Base-by-base conservation (phyloP, 2,113 vertebrate species). In the Heterotilapia buettikoferi region DNA sequence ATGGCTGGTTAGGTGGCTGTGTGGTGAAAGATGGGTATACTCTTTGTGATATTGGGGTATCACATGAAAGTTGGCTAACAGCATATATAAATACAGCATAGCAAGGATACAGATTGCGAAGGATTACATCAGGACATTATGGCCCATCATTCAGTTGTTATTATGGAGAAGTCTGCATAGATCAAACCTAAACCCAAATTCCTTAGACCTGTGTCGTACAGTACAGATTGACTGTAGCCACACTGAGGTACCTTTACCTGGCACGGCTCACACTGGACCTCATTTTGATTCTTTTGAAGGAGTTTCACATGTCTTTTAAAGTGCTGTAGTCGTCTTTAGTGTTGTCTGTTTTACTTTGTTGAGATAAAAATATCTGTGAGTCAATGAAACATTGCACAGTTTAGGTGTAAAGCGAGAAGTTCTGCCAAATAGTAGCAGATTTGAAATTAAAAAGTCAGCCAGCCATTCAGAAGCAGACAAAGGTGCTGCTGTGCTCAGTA, bases 401-500 rank as follows among this genome's bases (percentile, higher is more conserved):
- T 73, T 29, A 86, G 8, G 21, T 31, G 31, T 33, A 54, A 36
- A 10, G 21, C 3, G 1, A 76, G 33, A 29, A 26, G 38, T 16
- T 73, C 38, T 29, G 71, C 73, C 18, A 78, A 52, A 78, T 52
- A 31, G 18, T 13, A 8, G 26, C 73, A 78, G 10, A 19, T 78
- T 50, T 50, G 9, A 87, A 85, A 26, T 31, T 12, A 31, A 79
- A n/a, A 68, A 10, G 5, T 43, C 31, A 47, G 76, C 38, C 31
- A 54, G 76, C 45, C 40, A 31, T 63, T 66, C 6, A 78, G 24
- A 12, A n/a, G 7, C 12, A 24, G 14, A 86, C 82, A 84, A 90
- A 84, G 33, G 36, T 84, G 43, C 83, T 73, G 78, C 61, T 88
- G 81, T 86, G 81, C 63, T 84, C 31, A 21, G 2, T 52, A 47